These are phyloP conservation scores for Willowsia nigromaculata DNA, from an alignment of 2,888 invertebrate species.

Conservation along the genomic window DNA sequence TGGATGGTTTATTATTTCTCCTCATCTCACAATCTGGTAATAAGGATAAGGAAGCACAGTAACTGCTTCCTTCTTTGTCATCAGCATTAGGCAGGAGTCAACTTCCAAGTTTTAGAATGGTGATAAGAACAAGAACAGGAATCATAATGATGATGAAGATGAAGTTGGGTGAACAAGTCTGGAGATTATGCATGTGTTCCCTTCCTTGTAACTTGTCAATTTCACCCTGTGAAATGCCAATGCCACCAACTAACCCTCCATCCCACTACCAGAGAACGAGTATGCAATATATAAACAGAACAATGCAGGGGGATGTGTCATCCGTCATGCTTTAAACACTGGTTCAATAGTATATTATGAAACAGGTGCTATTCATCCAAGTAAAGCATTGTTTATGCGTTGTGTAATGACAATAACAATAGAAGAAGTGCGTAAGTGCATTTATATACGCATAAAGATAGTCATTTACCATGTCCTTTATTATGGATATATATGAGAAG, in stretches of 20 bases:
- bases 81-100: background rate
- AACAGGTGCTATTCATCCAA: background rate
- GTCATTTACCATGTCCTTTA: background rate
- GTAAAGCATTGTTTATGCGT: constrained; percentile 42
- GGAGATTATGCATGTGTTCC: constrained; percentile 58
- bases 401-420: constrained; percentile 22
- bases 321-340: constrained; percentile 2
- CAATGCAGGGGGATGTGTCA: background rate
- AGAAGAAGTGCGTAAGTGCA: background rate
- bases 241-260: constrained; percentile 15
- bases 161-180: constrained; percentile 49
- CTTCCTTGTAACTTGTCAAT: constrained; percentile 58
- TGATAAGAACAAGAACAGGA: constrained; percentile 48
- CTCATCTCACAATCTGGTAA: background rate
- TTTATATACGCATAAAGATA: background rate
- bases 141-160: constrained; percentile 32
- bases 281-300: background rate
- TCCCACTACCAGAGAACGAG: background rate
- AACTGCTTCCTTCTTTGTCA: background rate
- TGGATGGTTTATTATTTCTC: constrained; percentile 35
- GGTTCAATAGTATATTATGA: background rate
- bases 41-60: background rate
- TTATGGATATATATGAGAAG: background rate
- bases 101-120: constrained; percentile 24
- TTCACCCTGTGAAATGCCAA: constrained; percentile 54